These are phyloP conservation scores for Alectoris magna DNA, from an alignment of 2,797 vertebrate genomes.

Conservation along the genomic window DNA sequence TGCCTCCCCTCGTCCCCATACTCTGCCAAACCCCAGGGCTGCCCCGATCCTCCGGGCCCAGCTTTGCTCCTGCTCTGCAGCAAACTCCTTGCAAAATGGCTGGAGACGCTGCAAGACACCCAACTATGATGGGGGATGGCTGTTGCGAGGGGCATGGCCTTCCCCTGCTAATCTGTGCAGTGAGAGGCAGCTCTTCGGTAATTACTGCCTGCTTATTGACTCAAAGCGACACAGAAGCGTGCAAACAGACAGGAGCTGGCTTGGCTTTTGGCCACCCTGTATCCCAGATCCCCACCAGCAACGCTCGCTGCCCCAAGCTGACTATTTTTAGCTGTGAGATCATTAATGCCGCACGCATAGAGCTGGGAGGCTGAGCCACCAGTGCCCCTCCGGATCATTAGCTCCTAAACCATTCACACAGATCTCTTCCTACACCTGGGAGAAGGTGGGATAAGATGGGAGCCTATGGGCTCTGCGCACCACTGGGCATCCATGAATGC, in stretches of 20 bases:
- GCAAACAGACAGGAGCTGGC: neutral
- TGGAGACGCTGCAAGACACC: accelerated
- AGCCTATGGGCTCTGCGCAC: neutral
- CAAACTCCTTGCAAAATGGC: neutral
- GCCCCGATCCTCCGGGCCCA: neutral
- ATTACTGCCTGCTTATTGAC: neutral
- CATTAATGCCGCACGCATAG: constrained; percentile 66
- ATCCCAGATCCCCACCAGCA: constrained; percentile 23
- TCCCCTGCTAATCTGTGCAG: neutral
- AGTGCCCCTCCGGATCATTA: neutral
- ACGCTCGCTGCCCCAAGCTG: neutral
- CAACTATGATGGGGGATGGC: neutral
- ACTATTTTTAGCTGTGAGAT: constrained; percentile 77
- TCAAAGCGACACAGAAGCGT: constrained; percentile 39
- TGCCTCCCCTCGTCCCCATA: neutral
- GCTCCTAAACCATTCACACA: neutral
- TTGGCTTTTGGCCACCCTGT: constrained; percentile 51
- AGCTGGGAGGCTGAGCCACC: constrained; percentile 31
- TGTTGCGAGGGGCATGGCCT: neutral
- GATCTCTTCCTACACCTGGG: neutral
- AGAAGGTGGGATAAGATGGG: neutral
- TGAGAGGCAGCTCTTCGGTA: constrained; percentile 10
- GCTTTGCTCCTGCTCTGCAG: neutral
- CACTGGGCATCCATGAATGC: accelerated
- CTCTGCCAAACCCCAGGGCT: neutral